Evolutionary conservation across 2,113 vertebrate genomes (phyloP), one percentile per base, ranked within the genome.

Genomic region (Aythya baeri): DNA sequence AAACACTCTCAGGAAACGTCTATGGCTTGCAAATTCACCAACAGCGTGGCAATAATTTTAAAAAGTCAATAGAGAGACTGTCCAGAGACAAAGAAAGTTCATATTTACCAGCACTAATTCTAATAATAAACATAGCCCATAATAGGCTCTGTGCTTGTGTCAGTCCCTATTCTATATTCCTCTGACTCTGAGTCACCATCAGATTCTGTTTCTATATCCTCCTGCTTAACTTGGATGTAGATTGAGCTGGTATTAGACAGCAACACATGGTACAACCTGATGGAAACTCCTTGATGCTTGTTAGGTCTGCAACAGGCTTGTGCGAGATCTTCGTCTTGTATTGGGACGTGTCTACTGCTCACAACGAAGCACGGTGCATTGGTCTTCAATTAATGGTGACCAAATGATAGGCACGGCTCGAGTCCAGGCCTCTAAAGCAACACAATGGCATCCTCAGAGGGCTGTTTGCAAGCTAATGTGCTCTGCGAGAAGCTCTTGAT

Each of bases 191-290:
- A 85, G 79, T 57, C 94, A 79, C 65, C 54, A 14, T 67, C 92
- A 93, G 72, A 36, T 83, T 71, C 54, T 71, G 74, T 41, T 96
- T 91, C 76, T 93, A 74, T 36, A 34, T 88, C 91, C 83, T 96
- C 94, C 91, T 93, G 73, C 38, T 87, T 54, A 36, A 63, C 41
- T 41, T 87, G 92, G 62, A 59, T 68, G 83, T 87, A 92, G 74
- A 83, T 65, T 83, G 96, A 97, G 80, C 76, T 92, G 84, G 58
- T 85, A 62, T 89, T 95, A 79, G 70, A 77, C 88, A 81, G 82
- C 96, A 94, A 75, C 90, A 93, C 89, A 38, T 38, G 91, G 78
- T 62, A 72, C 63, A 89, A 80, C 31, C 36, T 85, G 63, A 43
- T 77, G 54, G 81, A 82, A 92, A 85, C 84, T 85, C 52, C 71